phyloP scores from a whole-genome alignment of 2,797 vertebrate species.

The Sebastolobus altivelis region DNA sequence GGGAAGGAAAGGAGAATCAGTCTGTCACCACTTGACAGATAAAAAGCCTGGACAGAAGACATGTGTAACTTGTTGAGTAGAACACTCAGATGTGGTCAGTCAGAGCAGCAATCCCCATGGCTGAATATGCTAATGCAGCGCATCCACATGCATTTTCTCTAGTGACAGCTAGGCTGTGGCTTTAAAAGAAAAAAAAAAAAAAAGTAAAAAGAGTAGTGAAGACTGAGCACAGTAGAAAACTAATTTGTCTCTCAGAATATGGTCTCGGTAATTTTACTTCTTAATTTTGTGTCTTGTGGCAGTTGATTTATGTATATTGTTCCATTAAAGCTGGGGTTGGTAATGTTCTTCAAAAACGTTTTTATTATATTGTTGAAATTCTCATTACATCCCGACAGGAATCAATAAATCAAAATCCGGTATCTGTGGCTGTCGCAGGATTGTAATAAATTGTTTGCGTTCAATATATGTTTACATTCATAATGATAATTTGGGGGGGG shows the following conservation, averaged over 20 bases:
- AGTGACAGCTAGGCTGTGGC: neutral
- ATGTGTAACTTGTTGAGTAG: conserved; percentile 36
- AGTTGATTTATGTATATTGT: conserved; percentile 1
- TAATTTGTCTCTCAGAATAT: conserved; percentile 1
- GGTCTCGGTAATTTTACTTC: neutral
- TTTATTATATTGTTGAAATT: neutral
- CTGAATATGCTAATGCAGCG: conserved; percentile 17
- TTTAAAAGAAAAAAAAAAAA: neutral
- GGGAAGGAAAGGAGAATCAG: conserved; percentile 1
- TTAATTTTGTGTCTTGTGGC: neutral
- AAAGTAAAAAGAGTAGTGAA: neutral
- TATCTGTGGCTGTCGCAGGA: too few relatives aligned
- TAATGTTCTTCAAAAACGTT: too few relatives aligned
- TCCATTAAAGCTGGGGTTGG: neutral
- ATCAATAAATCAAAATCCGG: neutral
- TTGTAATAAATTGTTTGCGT: too few relatives aligned
- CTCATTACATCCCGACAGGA: neutral
- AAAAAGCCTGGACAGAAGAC: conserved; percentile 28
- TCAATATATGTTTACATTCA: too few relatives aligned
- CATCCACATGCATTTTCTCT: neutral
- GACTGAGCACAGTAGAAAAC: conserved; percentile 1
- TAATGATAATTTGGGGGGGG: too few relatives aligned
- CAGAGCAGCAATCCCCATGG: neutral
- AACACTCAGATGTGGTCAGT: conserved; percentile 29
- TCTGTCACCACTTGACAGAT: conserved; percentile 32